Evolutionary conservation across 2,888 invertebrate genomes (phyloP), one percentile per base, ranked within the genome.

Genomic region (Heteromyza rotundicornis): DNA sequence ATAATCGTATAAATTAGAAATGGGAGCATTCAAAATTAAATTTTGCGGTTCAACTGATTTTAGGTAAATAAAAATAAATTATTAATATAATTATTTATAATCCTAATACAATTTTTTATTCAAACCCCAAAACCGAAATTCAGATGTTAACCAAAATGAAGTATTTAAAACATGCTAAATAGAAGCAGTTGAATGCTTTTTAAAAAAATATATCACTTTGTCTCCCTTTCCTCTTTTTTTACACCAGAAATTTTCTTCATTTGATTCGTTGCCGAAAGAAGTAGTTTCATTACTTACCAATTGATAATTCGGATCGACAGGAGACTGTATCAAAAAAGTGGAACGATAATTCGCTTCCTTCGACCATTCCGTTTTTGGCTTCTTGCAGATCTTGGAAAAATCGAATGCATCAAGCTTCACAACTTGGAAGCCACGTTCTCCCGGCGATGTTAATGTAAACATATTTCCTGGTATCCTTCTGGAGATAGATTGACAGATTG

Each of bases 401-500:
- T 62, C 53, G 63, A 22, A 63, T 0, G 57, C 50, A 57, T 62
- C 63, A 16, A 63, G 36, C 16, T 66, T 64, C 44, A 64, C 57
- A 2, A 66, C 59, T 44, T 64, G 60, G 50, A 2, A 62, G n/a
- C 63, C 63, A 65, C 35, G 54, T 65, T 65, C 63, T 23, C 57
- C 61, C 14, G 65, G 65, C 59, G 63, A 61, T 44, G 55, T 63
- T 60, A 58, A 49, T 22, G 51, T 49, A 36, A 22, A 55, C 12
- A 7, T 51, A 55, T 12, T 49, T 12, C 49, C 59, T 32, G 47
- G 22, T 2, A 23, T 57, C 59, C 23, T 58, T 62, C 62, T 63
- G 59, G 16, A 62, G 32, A 67, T 60, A 65, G 59, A 67, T 57
- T 65, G 62, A 2, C 19, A 59, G 14, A 67, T 62, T 65, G 12